phyloP scores from a whole-genome alignment of 2,113 vertebrate species.

The Pyxicephalus adspersus region DNA sequence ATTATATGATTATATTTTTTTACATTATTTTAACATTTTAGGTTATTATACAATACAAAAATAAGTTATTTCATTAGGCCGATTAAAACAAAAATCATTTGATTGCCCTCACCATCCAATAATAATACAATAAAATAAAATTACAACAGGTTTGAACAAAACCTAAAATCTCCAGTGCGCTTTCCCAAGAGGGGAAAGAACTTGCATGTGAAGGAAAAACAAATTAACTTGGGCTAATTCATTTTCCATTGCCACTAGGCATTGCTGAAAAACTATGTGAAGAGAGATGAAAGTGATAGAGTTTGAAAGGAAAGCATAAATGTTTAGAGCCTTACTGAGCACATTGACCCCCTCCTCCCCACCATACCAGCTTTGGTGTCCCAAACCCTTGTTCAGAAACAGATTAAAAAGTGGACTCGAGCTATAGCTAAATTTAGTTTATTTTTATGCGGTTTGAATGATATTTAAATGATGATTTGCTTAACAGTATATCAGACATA shows the following conservation, averaged over 20 bases:
- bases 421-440: not conserved
- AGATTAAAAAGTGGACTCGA: not conserved
- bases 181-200: conserved; percentile 58
- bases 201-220: conserved; percentile 62
- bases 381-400: not conserved
- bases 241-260: conserved; percentile 64
- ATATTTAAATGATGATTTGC: not conserved
- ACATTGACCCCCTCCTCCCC: conserved; percentile 4
- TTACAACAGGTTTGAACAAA: conserved; percentile 2
- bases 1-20: no score
- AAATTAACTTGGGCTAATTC: conserved; percentile 62
- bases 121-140: not conserved
- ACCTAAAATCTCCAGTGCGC: not conserved
- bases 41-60: no score
- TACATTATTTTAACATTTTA: no score
- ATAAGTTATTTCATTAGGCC: no score
- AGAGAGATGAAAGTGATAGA: conserved; percentile 62
- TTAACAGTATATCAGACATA: not conserved
- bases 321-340: conserved; percentile 54
- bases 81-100: no score
- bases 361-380: no score
- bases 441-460: not conserved
- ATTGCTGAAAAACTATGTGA: conserved; percentile 59
- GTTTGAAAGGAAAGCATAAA: conserved; percentile 60
- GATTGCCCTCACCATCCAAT: not conserved